Evolutionary conservation across 2,113 vertebrate species (phyloP).

Genomic region (Lophura nycthemera): DNA sequence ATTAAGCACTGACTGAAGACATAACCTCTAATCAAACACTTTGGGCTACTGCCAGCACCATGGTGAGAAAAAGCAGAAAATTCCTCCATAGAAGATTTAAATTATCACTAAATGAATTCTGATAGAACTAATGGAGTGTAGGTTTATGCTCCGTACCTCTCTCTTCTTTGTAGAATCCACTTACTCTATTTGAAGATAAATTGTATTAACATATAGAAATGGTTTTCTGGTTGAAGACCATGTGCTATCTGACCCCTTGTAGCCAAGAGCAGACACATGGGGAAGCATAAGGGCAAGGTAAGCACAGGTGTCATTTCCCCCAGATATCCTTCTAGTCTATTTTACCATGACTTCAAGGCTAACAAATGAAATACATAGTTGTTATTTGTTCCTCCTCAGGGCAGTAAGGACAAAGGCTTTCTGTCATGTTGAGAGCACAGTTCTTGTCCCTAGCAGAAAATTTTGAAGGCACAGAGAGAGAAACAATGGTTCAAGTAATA

Average conservation of each 20-base stretch:
- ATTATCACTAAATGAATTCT: background rate
- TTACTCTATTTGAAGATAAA: background rate
- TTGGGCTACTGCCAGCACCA: background rate
- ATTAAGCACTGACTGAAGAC: background rate
- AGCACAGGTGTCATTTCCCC: background rate
- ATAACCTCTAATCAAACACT: constrained; percentile 13
- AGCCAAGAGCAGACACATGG: background rate
- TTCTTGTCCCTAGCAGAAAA: background rate
- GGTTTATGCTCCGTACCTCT: background rate
- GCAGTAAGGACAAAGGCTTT: background rate
- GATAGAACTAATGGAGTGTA: background rate
- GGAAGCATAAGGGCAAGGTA: background rate
- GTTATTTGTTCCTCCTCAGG: background rate
- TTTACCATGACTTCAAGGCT: background rate
- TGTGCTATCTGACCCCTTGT: background rate
- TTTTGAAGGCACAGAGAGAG: background rate
- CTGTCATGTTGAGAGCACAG: background rate
- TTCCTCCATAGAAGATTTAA: background rate
- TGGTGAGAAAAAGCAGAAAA: constrained; percentile 10
- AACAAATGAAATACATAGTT: background rate
- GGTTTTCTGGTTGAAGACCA: background rate
- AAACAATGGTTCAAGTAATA: constrained; percentile 2
- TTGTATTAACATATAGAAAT: background rate
- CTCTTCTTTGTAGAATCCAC: background rate
- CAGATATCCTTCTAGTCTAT: background rate